Evolutionary conservation across 2,797 vertebrate genomes (phyloP).

Genomic region (Cichlasoma orientale): DNA sequence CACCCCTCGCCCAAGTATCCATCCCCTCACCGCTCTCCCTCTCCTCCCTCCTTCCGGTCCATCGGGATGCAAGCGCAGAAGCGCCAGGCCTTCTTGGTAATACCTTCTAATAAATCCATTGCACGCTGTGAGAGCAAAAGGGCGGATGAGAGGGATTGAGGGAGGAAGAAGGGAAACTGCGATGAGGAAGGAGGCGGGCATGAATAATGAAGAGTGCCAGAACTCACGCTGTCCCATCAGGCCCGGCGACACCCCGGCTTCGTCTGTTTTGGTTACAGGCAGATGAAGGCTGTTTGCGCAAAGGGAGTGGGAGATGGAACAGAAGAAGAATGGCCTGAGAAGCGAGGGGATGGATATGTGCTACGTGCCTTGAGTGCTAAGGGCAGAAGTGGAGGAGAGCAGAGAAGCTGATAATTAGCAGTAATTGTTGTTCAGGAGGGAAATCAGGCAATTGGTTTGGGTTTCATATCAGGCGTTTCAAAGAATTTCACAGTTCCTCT

Average conservation of each 20-base stretch:
- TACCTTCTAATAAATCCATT: slow-evolving; percentile 75
- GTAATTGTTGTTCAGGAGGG: slow-evolving; percentile 74
- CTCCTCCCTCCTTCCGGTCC: slow-evolving; percentile 17
- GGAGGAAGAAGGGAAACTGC: slow-evolving; percentile 28
- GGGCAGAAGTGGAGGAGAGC: slow-evolving; percentile 45
- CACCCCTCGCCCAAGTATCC: neutral
- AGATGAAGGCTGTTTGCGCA: slow-evolving; percentile 49
- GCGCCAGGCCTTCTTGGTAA: slow-evolving; percentile 56
- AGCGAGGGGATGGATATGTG: slow-evolving; percentile 49
- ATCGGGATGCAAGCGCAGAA: slow-evolving; percentile 43
- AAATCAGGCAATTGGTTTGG: slow-evolving; percentile 49
- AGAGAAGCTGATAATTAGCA: slow-evolving; percentile 73
- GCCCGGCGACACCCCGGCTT: slow-evolving; percentile 43
- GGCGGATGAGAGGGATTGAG: slow-evolving; percentile 39
- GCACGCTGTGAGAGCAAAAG: slow-evolving; percentile 57
- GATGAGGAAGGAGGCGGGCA: slow-evolving; percentile 48
- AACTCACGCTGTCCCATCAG: slow-evolving; percentile 64
- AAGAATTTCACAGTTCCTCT: slow-evolving; percentile 12
- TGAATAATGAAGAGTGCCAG: slow-evolving; percentile 81
- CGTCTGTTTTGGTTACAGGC: slow-evolving; percentile 64
- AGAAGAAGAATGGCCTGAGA: slow-evolving; percentile 42
- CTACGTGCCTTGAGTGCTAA: slow-evolving; percentile 62
- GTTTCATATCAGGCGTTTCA: slow-evolving; percentile 48
- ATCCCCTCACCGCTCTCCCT: neutral
- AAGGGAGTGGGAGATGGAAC: slow-evolving; percentile 21